Conservation (phyloP, 2,113 vertebrate genomes). For the Phrynosoma blainvillii region DNA sequence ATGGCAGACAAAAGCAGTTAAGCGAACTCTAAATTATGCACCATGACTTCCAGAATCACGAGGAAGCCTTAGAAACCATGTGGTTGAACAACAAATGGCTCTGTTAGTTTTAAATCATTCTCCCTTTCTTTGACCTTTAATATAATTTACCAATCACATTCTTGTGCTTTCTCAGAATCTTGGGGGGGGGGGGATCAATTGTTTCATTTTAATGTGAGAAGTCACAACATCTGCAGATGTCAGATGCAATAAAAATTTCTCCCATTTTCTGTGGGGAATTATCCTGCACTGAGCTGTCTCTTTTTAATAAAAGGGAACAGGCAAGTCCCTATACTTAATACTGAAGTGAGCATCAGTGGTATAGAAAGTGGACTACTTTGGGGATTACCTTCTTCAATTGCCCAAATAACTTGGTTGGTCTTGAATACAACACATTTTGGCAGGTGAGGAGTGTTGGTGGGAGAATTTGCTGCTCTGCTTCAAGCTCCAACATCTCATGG, state of each 20-base stretch:
- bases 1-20: conserved; percentile 2
- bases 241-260: not conserved
- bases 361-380: too few species aligned
- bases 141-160: not conserved
- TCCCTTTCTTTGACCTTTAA: not conserved
- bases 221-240: not conserved
- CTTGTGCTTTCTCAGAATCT: not conserved
- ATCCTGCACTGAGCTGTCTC: not conserved
- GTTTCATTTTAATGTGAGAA: not conserved
- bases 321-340: not conserved
- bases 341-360: not conserved
- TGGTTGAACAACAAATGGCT: not conserved
- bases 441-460: too few species aligned
- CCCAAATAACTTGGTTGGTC: too few species aligned
- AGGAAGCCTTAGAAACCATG: not conserved
- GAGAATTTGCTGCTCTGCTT: too few species aligned
- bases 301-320: not conserved
- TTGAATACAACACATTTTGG: too few species aligned
- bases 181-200: not conserved
- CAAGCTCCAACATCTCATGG: too few species aligned
- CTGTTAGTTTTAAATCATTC: not conserved
- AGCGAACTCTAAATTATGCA: not conserved
- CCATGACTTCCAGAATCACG: not conserved
- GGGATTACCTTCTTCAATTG: too few species aligned
- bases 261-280: not conserved